Percentiles rank a stretch among this genome's conserved stretches.
Evolutionary conservation across 1,140 invertebrate species (phyloP).

Genomic region (Bathynomus jamesi): DNA sequence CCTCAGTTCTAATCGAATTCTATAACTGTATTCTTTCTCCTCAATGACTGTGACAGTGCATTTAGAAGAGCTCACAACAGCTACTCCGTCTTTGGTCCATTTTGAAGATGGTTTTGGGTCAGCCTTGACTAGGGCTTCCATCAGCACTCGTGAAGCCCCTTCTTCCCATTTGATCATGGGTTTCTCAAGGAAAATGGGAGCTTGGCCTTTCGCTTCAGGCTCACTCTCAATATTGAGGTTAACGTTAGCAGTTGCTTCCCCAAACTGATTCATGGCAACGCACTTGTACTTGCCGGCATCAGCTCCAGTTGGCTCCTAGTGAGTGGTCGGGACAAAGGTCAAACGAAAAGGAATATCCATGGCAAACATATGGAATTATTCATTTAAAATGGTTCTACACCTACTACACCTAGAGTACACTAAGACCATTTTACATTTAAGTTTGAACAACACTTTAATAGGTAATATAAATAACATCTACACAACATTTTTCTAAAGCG

Average conservation of each 20-base stretch:
- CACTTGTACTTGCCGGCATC: slow-evolving; percentile 97
- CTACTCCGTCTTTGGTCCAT: slow-evolving; percentile 58
- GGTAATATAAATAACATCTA: too few species aligned
- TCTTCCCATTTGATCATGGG: slow-evolving; percentile 90
- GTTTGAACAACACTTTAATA: too few species aligned
- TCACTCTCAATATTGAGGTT: slow-evolving; percentile 96
- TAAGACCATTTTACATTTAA: too few species aligned
- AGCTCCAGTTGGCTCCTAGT: slow-evolving; percentile 80
- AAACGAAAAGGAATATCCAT: too few species aligned
- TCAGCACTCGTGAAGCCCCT: slow-evolving; percentile 83
- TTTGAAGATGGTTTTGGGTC: slow-evolving; percentile 85
- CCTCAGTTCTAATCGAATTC: slow-evolving; percentile 79
- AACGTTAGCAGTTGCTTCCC: slow-evolving; percentile 95
- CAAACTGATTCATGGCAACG: slow-evolving; percentile 91
- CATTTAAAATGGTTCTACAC: too few species aligned
- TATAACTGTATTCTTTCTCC: slow-evolving; percentile 76
- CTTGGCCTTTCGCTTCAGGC: slow-evolving; percentile 81
- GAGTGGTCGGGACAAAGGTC: slow-evolving; percentile 19
- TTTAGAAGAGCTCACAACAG: slow-evolving; percentile 69
- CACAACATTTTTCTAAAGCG: too few species aligned
- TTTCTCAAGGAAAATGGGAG: slow-evolving; percentile 97
- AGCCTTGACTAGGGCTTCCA: slow-evolving; percentile 93
- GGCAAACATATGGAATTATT: too few species aligned
- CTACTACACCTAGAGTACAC: too few species aligned
- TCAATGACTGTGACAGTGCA: slow-evolving; percentile 63